Percentiles rank a stretch among this genome's conserved stretches.
These are phyloP conservation scores for Cyphomyrus discorhynchus DNA, from an alignment of 2,113 vertebrate genomes.

Conservation along the genomic window DNA sequence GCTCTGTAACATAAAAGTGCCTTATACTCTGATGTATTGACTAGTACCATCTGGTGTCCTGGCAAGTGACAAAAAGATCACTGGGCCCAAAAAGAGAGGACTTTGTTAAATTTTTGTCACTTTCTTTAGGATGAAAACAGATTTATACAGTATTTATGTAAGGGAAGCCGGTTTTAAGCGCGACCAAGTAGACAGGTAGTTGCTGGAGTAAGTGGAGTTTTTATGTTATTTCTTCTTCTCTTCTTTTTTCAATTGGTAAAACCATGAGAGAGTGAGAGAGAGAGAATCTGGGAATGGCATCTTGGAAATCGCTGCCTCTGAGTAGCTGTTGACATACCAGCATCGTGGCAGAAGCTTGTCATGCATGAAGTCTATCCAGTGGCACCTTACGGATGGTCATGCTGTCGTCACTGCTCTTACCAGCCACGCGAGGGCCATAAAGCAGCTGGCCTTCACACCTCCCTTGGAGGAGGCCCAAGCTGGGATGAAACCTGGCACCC, in stretches of 20 bases:
- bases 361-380: slow-evolving; percentile 22
- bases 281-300: not conserved
- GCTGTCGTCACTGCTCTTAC: slow-evolving; percentile 26
- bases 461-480: slow-evolving; percentile 26
- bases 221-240: slow-evolving; percentile 40
- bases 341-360: slow-evolving; percentile 27
- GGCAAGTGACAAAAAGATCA: slow-evolving; percentile 40
- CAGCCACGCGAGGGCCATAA: slow-evolving; percentile 28
- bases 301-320: not conserved
- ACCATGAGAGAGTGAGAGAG: slow-evolving; percentile 16
- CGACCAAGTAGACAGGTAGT: slow-evolving; percentile 2
- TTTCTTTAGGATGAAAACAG: slow-evolving; percentile 31
- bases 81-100: slow-evolving; percentile 33
- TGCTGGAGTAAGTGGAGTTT: slow-evolving; percentile 28
- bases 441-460: slow-evolving; percentile 36
- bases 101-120: slow-evolving; percentile 33
- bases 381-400: not conserved
- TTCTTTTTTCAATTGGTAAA: slow-evolving; percentile 22
- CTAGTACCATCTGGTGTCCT: slow-evolving; percentile 49
- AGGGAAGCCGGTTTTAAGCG: slow-evolving; percentile 20
- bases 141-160: slow-evolving; percentile 37
- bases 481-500: slow-evolving; percentile 41
- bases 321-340: not conserved
- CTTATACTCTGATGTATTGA: slow-evolving; percentile 52
- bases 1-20: slow-evolving; percentile 45